These are phyloP conservation scores for Solenopsis fugax DNA, from an alignment of 1,140 invertebrate genomes.

Conservation along the genomic window DNA sequence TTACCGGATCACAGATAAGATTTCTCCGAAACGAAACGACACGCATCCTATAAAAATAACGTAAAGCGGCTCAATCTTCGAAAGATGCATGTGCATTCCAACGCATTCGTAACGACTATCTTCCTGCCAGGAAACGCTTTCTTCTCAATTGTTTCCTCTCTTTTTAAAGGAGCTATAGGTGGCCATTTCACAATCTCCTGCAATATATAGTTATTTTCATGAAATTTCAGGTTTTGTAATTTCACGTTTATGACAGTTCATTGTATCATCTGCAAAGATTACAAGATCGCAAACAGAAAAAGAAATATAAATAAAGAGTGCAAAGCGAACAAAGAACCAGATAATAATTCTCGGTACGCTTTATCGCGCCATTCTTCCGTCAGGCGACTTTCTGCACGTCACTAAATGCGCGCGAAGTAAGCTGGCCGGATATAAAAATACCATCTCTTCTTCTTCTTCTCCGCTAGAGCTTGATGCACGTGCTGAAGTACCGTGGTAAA, in stretches of 20 bases:
- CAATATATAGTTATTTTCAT: background rate
- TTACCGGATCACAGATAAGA: background rate
- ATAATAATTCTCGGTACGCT: constrained; percentile 12
- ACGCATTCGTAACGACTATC: background rate
- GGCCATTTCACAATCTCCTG: background rate
- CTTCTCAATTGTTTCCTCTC: constrained; percentile 6
- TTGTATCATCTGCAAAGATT: background rate
- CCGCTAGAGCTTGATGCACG: constrained; percentile 82
- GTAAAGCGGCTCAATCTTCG: background rate
- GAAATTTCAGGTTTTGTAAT: background rate
- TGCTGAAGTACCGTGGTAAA: constrained; percentile 88
- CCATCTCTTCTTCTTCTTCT: constrained; percentile 50
- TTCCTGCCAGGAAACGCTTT: constrained; percentile 36
- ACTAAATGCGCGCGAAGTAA: background rate
- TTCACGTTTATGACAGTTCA: background rate
- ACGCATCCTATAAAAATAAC: background rate
- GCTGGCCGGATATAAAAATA: background rate
- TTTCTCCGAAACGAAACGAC: background rate
- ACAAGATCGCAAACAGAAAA: background rate
- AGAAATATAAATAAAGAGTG: background rate
- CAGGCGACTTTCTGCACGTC: constrained; percentile 28
- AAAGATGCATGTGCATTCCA: background rate
- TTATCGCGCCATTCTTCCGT: constrained; percentile 18
- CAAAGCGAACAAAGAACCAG: background rate
- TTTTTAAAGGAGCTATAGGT: background rate